Conservation (phyloP, 2,797 vertebrate genomes). For the Anabas testudineus region DNA sequence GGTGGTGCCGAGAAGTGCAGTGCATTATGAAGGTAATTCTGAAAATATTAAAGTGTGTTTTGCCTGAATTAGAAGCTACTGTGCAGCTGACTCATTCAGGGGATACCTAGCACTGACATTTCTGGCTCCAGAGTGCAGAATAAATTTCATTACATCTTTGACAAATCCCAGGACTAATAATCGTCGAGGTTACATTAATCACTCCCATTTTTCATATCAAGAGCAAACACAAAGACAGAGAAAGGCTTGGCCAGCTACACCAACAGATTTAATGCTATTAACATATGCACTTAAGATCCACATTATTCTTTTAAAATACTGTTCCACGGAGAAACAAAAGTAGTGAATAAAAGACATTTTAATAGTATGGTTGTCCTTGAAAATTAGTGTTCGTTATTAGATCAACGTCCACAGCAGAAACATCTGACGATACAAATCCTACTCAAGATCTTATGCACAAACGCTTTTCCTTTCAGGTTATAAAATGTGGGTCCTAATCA, state of each 20-base stretch:
- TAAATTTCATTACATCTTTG: constrained; percentile 56
- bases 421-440: neutral
- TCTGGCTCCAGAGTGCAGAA: constrained; percentile 47
- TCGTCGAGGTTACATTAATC: constrained; percentile 60
- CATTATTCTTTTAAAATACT: constrained; percentile 36
- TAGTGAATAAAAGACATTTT: constrained; percentile 12
- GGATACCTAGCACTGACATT: constrained; percentile 34
- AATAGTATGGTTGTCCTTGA: neutral
- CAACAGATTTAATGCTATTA: constrained; percentile 48
- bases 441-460: neutral
- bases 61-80: constrained; percentile 48
- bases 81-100: constrained; percentile 35
- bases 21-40: constrained; percentile 48
- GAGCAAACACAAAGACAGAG: constrained; percentile 52
- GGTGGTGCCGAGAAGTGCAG: constrained; percentile 27
- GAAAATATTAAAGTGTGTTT: constrained; percentile 60
- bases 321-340: constrained; percentile 26
- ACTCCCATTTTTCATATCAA: constrained; percentile 39
- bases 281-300: constrained; percentile 42
- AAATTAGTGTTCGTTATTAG: neutral
- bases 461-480: neutral
- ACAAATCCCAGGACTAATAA: constrained; percentile 60
- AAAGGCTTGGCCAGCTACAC: constrained; percentile 14
- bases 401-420: neutral
- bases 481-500: neutral